A percentile compares a stretch with the other conserved stretches of the same genome.
phyloP scores from a whole-genome alignment of 2,888 invertebrate genomes.

The Dermolepida albohirtum region DNA sequence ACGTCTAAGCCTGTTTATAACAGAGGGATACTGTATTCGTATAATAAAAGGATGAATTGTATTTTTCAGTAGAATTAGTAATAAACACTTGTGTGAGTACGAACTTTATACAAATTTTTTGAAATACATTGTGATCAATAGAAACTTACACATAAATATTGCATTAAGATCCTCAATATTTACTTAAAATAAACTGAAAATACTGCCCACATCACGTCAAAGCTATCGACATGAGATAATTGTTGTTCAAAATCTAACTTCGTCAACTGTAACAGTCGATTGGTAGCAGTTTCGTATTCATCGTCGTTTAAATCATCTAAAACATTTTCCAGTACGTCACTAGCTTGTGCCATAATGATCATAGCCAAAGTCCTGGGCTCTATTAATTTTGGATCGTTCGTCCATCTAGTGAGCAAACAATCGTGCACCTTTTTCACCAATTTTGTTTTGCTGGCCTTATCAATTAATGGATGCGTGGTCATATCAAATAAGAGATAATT shows the following conservation, averaged over 20 bases:
- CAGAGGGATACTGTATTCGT: too few species aligned
- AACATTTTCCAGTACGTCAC: constrained; percentile 96
- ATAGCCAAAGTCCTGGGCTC: constrained; percentile 90
- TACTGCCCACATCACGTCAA: constrained; percentile 81
- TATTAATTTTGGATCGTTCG: constrained; percentile 93
- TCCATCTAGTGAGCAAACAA: constrained; percentile 90
- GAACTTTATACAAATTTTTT: background rate
- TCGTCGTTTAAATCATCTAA: constrained; percentile 94
- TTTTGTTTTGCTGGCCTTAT: constrained; percentile 89
- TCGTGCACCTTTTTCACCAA: constrained; percentile 97
- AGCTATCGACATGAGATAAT: constrained; percentile 71
- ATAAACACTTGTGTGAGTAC: background rate
- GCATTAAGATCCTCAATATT: constrained; percentile 2
- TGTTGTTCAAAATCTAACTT: constrained; percentile 79
- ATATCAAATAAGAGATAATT: constrained; percentile 97
- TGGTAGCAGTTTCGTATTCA: constrained; percentile 95
- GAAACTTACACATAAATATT: background rate
- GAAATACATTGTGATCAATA: too few species aligned
- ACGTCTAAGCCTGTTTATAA: too few species aligned
- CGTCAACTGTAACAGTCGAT: constrained; percentile 89
- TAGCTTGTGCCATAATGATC: constrained; percentile 91
- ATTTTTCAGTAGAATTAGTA: too few species aligned
- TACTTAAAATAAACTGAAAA: constrained; percentile 63
- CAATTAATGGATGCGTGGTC: constrained; percentile 96
- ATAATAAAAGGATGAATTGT: too few species aligned